Evolutionary conservation across 92 coral and sea anemone species (phyloP), one percentile per base, ranked within the genome.

Genomic region (Parazoanthus atlanticus): DNA sequence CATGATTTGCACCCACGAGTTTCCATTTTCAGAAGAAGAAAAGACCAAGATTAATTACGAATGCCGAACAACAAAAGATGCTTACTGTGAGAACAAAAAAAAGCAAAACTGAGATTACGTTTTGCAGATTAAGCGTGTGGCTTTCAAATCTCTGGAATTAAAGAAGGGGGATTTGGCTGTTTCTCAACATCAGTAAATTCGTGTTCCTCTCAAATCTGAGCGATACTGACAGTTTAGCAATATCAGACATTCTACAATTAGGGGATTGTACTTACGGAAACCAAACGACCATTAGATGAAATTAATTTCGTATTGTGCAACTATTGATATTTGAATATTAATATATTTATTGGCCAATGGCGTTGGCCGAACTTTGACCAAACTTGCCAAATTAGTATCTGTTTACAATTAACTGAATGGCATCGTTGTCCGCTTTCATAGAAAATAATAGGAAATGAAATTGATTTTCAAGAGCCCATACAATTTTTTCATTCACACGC

Each of bases 371-470:
- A 46, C 78, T 70, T 70, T 72, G 65, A 84, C 78, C 87, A 84
- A 84, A 38, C 87, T 69, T 84, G 78, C 87, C 87, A 84, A 84
- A 84, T 84, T 84, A 84, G 87, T 84, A 84, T 84, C 78, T 70
- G 87, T 84, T 84, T 84, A 84, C 87, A 84, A 84, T 70, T 84
- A 84, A 43, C 77, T 84, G 87, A 84, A 84, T 84, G 87, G 78
- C 87, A 84, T 84, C 87, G 79, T 84, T 84, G 87, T 84, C 87
- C 41, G 78, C 87, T 69, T 84, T 84, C 78, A 84, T 84, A 84
- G 87, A 84, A 84, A 84, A 84, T 84, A 84, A 84, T 84, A 84
- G 87, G 87, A 84, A 84, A 84, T 84, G 78, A 84, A 84, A 84
- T 84, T 84, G 87, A 84, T 84, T 84, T 70, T 84, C 87, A 84